phyloP scores from a whole-genome alignment of 2,113 vertebrate species.

The Myiopsitta monachus region DNA sequence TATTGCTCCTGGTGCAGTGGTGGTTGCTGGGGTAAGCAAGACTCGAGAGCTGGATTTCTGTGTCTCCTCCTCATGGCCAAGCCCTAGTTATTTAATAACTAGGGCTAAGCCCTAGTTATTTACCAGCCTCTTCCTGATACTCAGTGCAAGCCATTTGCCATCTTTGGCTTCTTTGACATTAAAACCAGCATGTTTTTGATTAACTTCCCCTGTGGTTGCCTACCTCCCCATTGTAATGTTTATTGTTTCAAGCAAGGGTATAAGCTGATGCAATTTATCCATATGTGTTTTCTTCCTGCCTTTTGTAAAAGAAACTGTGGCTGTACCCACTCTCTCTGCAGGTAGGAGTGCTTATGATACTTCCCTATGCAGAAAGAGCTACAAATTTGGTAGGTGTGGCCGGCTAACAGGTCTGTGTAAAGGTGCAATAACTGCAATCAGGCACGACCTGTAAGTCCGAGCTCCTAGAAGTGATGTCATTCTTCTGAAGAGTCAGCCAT shows the following conservation, averaged over 20 bases:
- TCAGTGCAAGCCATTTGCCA: background rate
- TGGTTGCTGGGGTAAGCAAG: background rate
- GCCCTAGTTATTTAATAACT: background rate
- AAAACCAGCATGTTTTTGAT: background rate
- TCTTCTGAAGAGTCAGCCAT: background rate
- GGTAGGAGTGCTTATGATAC: background rate
- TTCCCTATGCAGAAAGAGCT: background rate
- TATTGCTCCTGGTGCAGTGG: background rate
- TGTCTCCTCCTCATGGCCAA: background rate
- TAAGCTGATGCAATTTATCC: background rate
- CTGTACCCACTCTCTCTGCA: accelerated
- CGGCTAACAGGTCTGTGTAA: background rate
- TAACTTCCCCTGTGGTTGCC: background rate
- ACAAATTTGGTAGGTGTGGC: background rate
- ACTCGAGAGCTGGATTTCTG: background rate
- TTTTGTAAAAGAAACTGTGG: background rate
- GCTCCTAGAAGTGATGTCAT: background rate
- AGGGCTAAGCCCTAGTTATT: background rate
- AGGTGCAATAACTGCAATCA: background rate
- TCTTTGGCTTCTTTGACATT: background rate
- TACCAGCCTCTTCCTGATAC: background rate
- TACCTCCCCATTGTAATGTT: background rate
- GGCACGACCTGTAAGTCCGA: background rate
- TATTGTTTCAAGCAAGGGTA: background rate
- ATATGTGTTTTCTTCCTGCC: background rate